Evolutionary conservation across 2,888 invertebrate genomes (phyloP).

Genomic region (Hylaea fasciaria): DNA sequence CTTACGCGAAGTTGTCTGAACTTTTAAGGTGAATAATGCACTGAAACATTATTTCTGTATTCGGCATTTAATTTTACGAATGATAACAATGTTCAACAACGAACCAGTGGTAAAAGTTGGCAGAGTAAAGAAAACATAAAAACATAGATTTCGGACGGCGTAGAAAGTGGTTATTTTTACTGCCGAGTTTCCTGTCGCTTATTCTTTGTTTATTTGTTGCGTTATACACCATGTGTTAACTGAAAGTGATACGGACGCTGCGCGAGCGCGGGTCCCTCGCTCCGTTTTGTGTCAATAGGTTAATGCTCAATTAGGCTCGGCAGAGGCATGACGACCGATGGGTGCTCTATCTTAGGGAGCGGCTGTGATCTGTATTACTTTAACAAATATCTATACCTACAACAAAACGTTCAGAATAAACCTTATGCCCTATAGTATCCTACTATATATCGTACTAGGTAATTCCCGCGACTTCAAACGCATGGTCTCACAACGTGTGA

Average conservation of each 20-base stretch:
- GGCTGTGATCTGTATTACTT: slow-evolving; percentile 4
- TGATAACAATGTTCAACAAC: no score
- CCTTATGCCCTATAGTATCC: no score
- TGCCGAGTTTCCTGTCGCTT: neutral
- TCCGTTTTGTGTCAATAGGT: slow-evolving; percentile 61
- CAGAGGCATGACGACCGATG: slow-evolving; percentile 39
- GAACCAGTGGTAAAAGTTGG: no score
- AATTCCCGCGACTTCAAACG: no score
- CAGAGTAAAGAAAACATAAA: neutral
- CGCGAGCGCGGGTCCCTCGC: slow-evolving; percentile 46
- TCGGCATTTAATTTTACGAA: no score
- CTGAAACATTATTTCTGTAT: no score
- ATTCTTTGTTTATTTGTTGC: slow-evolving; percentile 15
- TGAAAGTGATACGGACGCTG: slow-evolving; percentile 14
- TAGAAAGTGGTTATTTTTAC: slow-evolving; percentile 3
- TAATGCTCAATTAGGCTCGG: slow-evolving; percentile 61
- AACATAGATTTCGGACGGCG: neutral
- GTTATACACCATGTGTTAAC: slow-evolving; percentile 17
- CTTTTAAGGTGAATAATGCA: no score
- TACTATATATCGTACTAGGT: no score
- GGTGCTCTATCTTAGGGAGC: slow-evolving; percentile 23
- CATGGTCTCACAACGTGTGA: no score
- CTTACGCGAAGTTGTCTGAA: no score
- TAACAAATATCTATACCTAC: no score
- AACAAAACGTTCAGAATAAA: no score